Evolutionary conservation across 2,888 invertebrate species (phyloP).

Genomic region (Zonitis immaculata): DNA sequence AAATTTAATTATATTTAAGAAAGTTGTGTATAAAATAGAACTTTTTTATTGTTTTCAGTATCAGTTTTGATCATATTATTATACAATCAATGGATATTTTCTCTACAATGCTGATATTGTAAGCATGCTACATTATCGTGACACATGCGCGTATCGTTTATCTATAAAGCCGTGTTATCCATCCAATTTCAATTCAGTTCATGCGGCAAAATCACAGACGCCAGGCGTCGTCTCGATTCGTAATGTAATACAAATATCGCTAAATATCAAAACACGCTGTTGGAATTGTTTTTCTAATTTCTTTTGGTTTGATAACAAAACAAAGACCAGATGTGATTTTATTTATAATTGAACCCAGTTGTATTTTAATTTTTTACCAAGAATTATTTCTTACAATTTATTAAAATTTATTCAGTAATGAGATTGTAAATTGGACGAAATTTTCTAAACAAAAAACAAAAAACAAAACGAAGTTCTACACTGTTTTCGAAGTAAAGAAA

Average conservation of each 20-base stretch:
- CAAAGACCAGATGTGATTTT: not conserved
- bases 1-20: too few relatives aligned
- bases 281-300: not conserved
- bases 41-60: not conserved
- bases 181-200: slow-evolving; percentile 19
- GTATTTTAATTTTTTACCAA: not conserved
- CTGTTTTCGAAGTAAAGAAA: slow-evolving; percentile 47
- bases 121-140: slow-evolving; percentile 15
- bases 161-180: slow-evolving; percentile 19
- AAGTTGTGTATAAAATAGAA: not conserved
- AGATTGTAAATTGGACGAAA: not conserved
- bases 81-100: not conserved
- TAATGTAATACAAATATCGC: not conserved
- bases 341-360: not conserved
- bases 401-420: not conserved
- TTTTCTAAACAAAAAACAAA: too few relatives aligned
- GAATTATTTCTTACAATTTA: not conserved
- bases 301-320: not conserved
- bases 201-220: slow-evolving; percentile 17
- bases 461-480: slow-evolving; percentile 48
- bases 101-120: slow-evolving; percentile 12
- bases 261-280: not conserved
- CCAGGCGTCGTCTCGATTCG: slow-evolving; percentile 8
- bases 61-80: not conserved
- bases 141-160: slow-evolving; percentile 15